Evolutionary conservation across 2,888 invertebrate species (phyloP).

Genomic region (Pardosa pseudoannulata): DNA sequence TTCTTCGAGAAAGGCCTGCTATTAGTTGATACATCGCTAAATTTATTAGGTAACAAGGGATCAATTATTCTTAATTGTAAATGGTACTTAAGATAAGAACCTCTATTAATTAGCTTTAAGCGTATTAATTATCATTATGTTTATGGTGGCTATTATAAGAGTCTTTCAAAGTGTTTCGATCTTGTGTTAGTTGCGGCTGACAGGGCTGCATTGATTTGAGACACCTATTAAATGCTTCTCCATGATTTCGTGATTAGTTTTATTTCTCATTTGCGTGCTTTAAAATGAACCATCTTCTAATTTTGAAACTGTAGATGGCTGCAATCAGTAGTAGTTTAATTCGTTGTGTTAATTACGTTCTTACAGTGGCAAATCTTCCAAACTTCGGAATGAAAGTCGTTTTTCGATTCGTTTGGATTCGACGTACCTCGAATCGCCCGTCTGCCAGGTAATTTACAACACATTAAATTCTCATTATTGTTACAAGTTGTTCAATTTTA

Average conservation of each 20-base stretch:
- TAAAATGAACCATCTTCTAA: constrained; percentile 7
- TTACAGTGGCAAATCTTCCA: constrained; percentile 14
- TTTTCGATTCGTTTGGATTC: constrained; percentile 22
- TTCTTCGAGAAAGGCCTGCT: too few species aligned
- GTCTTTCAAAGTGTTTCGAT: neutral
- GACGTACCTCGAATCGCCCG: constrained; percentile 24
- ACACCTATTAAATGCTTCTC: neutral
- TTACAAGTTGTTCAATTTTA: constrained; percentile 60
- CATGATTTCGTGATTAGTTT: neutral
- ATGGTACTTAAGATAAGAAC: neutral
- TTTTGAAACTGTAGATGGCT: neutral
- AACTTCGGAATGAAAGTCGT: constrained; percentile 18
- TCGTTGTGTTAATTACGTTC: constrained; percentile 23
- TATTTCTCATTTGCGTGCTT: constrained; percentile 5
- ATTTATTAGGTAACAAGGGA: too few species aligned
- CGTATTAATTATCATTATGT: neutral
- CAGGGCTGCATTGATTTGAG: neutral
- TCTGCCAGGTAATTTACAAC: constrained; percentile 53
- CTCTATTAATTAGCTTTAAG: neutral
- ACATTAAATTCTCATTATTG: constrained; percentile 67
- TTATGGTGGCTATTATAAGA: neutral
- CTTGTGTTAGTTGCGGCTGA: neutral
- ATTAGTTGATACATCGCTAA: too few species aligned
- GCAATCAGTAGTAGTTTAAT: constrained; percentile 11
- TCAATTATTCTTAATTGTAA: neutral